Conservation (phyloP, 1,140 invertebrate species). For the Ips typographus region DNA sequence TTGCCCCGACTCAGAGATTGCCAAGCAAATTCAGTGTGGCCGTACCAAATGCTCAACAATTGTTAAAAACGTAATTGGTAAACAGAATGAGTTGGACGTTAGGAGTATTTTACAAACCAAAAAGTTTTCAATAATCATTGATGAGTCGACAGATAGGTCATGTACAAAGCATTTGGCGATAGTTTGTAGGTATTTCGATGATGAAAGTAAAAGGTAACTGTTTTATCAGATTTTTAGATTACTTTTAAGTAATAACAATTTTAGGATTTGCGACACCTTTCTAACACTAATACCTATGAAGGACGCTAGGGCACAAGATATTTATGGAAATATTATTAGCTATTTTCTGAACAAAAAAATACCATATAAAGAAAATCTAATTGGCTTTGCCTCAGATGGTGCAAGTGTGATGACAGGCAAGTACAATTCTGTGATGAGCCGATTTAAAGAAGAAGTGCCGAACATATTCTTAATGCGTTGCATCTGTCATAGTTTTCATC, state of each 20-base stretch:
- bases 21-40: slow-evolving; percentile 20
- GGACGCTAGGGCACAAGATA: background rate
- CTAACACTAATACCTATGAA: background rate
- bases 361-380: too few species aligned
- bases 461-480: too few species aligned
- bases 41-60: slow-evolving; percentile 22
- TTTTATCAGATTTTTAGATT: background rate
- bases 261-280: background rate
- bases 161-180: slow-evolving; percentile 47
- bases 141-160: slow-evolving; percentile 49
- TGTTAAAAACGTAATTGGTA: slow-evolving; percentile 23
- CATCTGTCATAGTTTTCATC: too few species aligned
- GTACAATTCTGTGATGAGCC: too few species aligned
- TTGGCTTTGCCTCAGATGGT: too few species aligned
- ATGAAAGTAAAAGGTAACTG: slow-evolving; percentile 1
- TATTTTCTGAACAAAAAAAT: background rate
- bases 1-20: slow-evolving; percentile 29
- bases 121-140: slow-evolving; percentile 51
- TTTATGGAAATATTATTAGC: background rate
- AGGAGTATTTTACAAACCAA: slow-evolving; percentile 39
- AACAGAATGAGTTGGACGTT: slow-evolving; percentile 21
- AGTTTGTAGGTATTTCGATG: slow-evolving; percentile 26
- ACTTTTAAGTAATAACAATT: background rate
- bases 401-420: too few species aligned
- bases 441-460: too few species aligned